Base-by-base conservation (phyloP, 2,797 vertebrate species). In the Aratinga solstitialis region DNA sequence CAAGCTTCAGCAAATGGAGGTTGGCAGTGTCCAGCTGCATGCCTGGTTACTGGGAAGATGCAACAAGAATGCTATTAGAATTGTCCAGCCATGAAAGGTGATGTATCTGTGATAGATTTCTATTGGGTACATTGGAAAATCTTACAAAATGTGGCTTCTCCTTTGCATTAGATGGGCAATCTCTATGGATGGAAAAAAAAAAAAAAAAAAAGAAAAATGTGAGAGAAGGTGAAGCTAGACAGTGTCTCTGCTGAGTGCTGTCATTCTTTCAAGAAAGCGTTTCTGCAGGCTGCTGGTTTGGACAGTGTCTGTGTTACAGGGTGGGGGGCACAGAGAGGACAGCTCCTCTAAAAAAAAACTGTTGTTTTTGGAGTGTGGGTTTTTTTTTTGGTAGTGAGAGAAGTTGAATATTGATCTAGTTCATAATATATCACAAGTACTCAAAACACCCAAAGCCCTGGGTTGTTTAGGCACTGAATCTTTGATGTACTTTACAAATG, bases 71-170 rank as follows among this genome's bases (percentile, higher is more conserved):
- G 26, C 14, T 32, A 1, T 51, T 29, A 36, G 38, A 63, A 24
- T 27, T 62, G 42, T 58, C 23, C 23, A 84, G 54, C 54, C 1
- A 0, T 58, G 66, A 36, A 58, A 38, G 11, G 30, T 1, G 10
- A 5, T 30, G 16, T 23, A 16, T 16, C 9, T 1, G 1, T 54
- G 53, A n/a, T 5, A n/a, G 40, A 9, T 9, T 56, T 78, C 1
- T 20, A 16, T 23, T 71, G 18, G 14, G 6, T 65, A 42, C 2
- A 0, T 2, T 24, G 30, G 10, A 68, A 51, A 22, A 40, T 65
- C 27, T 47, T 58, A 12, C 0, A 2, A 48, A 78, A 43, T 13
- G 7, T 18, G 58, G 8, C 27, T 76, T 69, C 50, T 74, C 13
- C 1, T 0, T 18, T 43, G 11, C 43, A 30, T 69, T 61, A 34